These are phyloP conservation scores for Plotosus lineatus DNA, from an alignment of 2,113 vertebrate genomes.

Conservation along the genomic window DNA sequence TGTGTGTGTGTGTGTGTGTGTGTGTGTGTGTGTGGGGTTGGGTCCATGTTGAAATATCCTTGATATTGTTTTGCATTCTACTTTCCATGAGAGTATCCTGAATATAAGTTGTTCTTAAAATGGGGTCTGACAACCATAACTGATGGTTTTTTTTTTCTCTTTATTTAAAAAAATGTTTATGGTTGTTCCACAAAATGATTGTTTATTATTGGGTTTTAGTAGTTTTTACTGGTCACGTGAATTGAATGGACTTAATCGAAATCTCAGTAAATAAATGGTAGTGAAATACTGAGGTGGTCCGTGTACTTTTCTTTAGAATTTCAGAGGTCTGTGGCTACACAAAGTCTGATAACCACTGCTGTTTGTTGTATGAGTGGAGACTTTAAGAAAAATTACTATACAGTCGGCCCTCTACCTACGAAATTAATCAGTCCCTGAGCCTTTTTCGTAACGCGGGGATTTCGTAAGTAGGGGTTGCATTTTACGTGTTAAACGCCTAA, in stretches of 20 bases:
- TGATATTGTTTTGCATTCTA: neutral
- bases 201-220: neutral
- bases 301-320: neutral
- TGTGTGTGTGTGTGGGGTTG: neutral
- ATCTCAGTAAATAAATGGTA: neutral
- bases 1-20: neutral
- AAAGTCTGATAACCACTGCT: neutral
- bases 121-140: neutral
- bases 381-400: neutral
- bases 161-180: neutral
- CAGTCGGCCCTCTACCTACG: too few relatives aligned
- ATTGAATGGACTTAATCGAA: neutral
- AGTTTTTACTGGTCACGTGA: neutral
- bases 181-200: neutral
- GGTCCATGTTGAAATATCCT: neutral
- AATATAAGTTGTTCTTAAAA: neutral
- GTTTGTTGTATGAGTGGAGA: neutral
- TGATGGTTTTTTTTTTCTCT: neutral
- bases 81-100: neutral
- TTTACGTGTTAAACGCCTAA: too few relatives aligned
- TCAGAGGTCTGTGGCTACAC: neutral
- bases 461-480: too few relatives aligned
- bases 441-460: too few relatives aligned
- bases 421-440: too few relatives aligned
- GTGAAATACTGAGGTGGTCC: neutral